These are phyloP conservation scores for Ctenodactylus gundi DNA, from an alignment of 2,113 vertebrate species.

Conservation along the genomic window DNA sequence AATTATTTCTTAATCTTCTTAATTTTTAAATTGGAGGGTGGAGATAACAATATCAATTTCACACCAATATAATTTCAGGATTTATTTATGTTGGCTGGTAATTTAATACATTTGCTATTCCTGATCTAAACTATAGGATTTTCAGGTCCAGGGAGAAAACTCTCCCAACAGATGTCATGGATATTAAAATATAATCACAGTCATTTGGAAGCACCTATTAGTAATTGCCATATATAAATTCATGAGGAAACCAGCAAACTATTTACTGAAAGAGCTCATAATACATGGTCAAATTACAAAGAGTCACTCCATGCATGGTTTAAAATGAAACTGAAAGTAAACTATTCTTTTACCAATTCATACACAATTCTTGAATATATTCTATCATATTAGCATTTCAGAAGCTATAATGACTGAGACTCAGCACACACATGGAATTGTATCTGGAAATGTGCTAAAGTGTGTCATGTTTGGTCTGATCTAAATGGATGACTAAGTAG, in stretches of 20 bases:
- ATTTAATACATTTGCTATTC: not conserved
- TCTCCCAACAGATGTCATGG: not conserved
- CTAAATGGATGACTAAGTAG: not conserved
- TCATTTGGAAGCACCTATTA: not conserved
- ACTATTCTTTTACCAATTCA: not conserved
- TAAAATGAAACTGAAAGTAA: slow-evolving; percentile 17
- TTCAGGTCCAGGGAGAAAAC: not conserved
- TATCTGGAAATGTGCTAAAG: not conserved
- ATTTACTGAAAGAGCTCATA: not conserved
- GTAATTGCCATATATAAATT: not conserved
- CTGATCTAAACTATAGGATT: not conserved
- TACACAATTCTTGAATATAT: not conserved
- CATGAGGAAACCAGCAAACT: not conserved
- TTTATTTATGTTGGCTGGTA: not conserved
- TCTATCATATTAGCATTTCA: not conserved
- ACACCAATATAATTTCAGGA: not conserved
- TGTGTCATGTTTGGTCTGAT: not conserved
- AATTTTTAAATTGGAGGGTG: not conserved
- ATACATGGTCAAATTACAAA: not conserved
- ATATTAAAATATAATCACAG: not conserved
- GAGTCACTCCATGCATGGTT: not conserved
- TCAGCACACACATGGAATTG: not conserved
- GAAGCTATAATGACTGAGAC: not conserved
- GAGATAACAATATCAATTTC: not conserved
- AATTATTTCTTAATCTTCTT: slow-evolving; percentile 9